Evolutionary conservation across 2,797 vertebrate species (phyloP), one percentile per base, ranked within the genome.

Genomic region (Lepus oiostolus): DNA sequence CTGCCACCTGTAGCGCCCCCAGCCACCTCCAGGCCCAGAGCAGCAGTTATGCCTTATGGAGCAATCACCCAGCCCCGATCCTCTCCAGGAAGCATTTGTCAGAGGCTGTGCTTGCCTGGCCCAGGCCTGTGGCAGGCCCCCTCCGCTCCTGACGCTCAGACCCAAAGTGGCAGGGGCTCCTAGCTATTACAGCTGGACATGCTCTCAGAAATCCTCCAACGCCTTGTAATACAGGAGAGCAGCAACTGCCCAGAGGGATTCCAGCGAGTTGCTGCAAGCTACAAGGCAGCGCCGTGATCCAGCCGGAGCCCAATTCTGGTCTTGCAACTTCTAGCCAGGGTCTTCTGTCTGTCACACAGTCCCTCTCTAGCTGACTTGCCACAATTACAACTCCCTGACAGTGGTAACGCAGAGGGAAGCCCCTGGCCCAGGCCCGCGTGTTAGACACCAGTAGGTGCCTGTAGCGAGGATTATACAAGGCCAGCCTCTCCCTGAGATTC

Each of bases 401-500:
- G 24, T 26, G 24, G 3, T 1, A 0, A 2, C 0, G 7, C 19
- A 5, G 32, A 2, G 0, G 22, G 17, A 28, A 9, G 58, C 30
- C 12, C 24, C 58, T 4, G 1, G 7, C 28, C 22, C 0, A 2
- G 16, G 62, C 17, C 22, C 7, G 7, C 83, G 26, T 10, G 2
- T n/a, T 14, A 32, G 38, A 1, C 38, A 47, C 4, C 3, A 16
- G 62, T 0, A 24, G 38, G 8, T 1, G n/a, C 26, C 38, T 2
- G n/a, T 2, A 19, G 0, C 4, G 9, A 21, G 32, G 2, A 2
- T 12, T 11, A 28, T 1, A 0, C 0, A 6, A 54, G 38, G 30
- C 19, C 1, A 0, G 28, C 38, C 19, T 62, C 71, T 50, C 3
- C 2, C 21, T 5, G 26, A 17, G 22, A 68, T 4, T 52, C 70